Evolutionary conservation across 2,797 vertebrate genomes (phyloP).

Genomic region (Liasis olivaceus): DNA sequence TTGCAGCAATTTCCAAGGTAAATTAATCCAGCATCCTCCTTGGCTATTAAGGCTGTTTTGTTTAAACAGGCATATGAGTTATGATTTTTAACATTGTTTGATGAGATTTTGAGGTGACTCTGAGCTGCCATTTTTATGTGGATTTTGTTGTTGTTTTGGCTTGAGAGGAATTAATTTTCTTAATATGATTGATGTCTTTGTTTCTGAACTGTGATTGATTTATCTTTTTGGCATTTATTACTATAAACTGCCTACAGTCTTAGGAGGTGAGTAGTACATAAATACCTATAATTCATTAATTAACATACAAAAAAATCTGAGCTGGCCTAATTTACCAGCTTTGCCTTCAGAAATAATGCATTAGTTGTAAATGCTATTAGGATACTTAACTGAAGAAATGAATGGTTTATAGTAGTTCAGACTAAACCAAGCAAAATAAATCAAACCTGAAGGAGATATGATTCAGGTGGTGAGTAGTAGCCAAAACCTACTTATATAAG

Average conservation of each 20-base stretch:
- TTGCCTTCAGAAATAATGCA: not conserved
- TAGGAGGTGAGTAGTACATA: not conserved
- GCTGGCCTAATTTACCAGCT: not conserved
- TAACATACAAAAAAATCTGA: not conserved
- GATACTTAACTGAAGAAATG: not conserved
- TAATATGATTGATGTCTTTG: not conserved
- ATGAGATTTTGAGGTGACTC: not conserved
- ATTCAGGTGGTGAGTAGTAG: not conserved
- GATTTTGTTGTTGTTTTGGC: not conserved
- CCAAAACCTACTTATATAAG: not conserved
- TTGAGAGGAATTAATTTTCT: not conserved
- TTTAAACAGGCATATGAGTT: not conserved
- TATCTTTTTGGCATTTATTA: not conserved
- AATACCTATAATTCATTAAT: not conserved
- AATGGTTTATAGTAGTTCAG: not conserved
- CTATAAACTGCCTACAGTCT: not conserved
- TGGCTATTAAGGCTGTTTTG: not conserved
- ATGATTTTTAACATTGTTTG: not conserved
- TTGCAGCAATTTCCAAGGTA: not conserved
- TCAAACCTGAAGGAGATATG: not conserved
- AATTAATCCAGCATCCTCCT: not conserved
- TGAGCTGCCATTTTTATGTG: not conserved
- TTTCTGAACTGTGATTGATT: not conserved
- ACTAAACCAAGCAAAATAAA: constrained; percentile 6
- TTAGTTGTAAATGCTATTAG: not conserved